Base-by-base conservation (phyloP, 2,888 invertebrate species). In the Pristionchus entomophagus region DNA sequence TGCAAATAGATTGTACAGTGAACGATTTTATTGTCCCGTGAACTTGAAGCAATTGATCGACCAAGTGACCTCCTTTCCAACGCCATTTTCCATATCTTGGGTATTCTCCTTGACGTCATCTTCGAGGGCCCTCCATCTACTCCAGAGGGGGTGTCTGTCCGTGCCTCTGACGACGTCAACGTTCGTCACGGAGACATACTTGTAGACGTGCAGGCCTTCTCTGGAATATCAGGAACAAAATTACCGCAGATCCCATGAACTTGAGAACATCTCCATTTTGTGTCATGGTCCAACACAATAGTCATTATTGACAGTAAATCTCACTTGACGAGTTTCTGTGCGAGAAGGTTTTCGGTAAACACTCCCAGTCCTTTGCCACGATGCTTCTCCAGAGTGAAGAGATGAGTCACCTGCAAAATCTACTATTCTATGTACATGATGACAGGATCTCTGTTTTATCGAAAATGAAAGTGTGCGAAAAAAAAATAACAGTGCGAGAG, bases 381-480 rank as follows among this genome's bases (percentile, higher is more conserved):
- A 77, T 77, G 49, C 29, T 77, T 8, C n/a, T 41, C 77, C 1
- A 77, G n/a, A 4, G 77, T 77, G 77, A 77, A 77, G 14, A 77
- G 14, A 45, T 77, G 77, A 29, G 49, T 41, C 2, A 77, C 19
- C 77, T 77, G 8, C 45, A 77, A 45, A 1, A n/a, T n/a, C n/a
- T n/a, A n/a, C n/a, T n/a, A n/a, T n/a, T n/a, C n/a, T n/a, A n/a
- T n/a, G n/a, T n/a, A n/a, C n/a, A n/a, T n/a, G n/a, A n/a, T n/a
- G n/a, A n/a, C n/a, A n/a, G n/a, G n/a, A n/a, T n/a, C n/a, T n/a
- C n/a, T n/a, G n/a, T n/a, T n/a, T n/a, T n/a, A n/a, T n/a, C n/a
- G n/a, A n/a, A n/a, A n/a, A n/a, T n/a, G n/a, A n/a, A n/a, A n/a
- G n/a, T n/a, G n/a, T n/a, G n/a, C n/a, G n/a, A n/a, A n/a, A n/a